Base-by-base conservation (phyloP, 2,888 invertebrate genomes). In the Lycocerus yunnanus region DNA sequence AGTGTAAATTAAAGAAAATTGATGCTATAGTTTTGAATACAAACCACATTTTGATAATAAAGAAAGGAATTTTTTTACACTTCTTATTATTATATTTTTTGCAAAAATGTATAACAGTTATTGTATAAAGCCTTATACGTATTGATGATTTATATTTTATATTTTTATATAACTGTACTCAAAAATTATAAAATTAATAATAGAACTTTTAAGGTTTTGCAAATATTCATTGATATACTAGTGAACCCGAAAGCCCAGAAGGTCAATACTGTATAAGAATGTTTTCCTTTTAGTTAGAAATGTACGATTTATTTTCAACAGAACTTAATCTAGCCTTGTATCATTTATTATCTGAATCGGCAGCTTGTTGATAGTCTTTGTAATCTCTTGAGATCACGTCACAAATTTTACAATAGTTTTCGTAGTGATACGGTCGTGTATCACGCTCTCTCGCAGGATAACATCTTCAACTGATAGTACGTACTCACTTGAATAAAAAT, bases 281-380 rank as follows among this genome's bases (percentile, higher is more conserved):
- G 15, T 18, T 61, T 18, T 15, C 18, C 61, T 61, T 61, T 61
- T 61, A 61, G 16, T 61, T 15, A 15, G 18, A 21, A 66, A 15
- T 11, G 27, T 20, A 20, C 15, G 21, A 65, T 65, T 24, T 27
- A 24, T 66, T 66, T 65, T 18, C 15, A 21, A 1, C 27, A 21
- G 67, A 70, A 68, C 27, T 58, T 74, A 74, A 74, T 74, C 61
- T 63, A n/a, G 66, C 15, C 24, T 68, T 71, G 70, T 15, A 58
- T 67, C 74, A 74, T 74, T 74, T 74, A 74, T 74, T 74, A 70
- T 71, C 70, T 68, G 61, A 15, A 68, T 68, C 74, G 70, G 67
- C 70, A 71, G 69, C 67, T 74, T 67, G 74, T 15, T 66, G 70
- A 74, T 74, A 74, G 74, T 74, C 61, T 63, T 69, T 68, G 72